A percentile compares a stretch with the other conserved stretches of the same genome.
Evolutionary conservation across 2,113 vertebrate genomes (phyloP).

Genomic region (Pungitius pungitius): DNA sequence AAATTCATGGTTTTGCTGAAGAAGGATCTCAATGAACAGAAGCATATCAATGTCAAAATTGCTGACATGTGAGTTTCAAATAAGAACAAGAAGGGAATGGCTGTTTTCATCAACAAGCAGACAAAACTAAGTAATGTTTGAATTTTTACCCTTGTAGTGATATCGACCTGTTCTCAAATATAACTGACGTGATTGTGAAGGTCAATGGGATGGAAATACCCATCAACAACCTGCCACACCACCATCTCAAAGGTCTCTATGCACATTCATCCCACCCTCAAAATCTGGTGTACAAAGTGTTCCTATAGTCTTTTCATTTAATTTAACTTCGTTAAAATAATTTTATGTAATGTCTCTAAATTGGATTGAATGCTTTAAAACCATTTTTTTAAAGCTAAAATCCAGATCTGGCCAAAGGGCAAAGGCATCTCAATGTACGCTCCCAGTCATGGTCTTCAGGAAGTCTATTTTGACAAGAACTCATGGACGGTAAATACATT

Average conservation of each 20-base stretch:
- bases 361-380: not conserved
- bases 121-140: not conserved
- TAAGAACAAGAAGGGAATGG: not conserved
- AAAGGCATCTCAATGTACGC: slow-evolving; percentile 67
- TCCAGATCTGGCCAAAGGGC: slow-evolving; percentile 57
- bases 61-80: slow-evolving; percentile 80
- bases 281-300: not conserved
- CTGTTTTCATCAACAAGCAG: not conserved
- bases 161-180: slow-evolving; percentile 58
- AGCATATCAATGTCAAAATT: slow-evolving; percentile 78
- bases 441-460: slow-evolving; percentile 67
- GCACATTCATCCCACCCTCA: not conserved
- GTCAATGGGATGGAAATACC: slow-evolving; percentile 72
- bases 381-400: slow-evolving; percentile 47
- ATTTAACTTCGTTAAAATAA: not conserved
- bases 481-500: slow-evolving; percentile 57
- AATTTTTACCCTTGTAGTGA: slow-evolving; percentile 52
- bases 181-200: slow-evolving; percentile 50
- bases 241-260: slow-evolving; percentile 64
- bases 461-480: slow-evolving; percentile 65
- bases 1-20: slow-evolving; percentile 85
- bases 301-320: not conserved
- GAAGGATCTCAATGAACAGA: slow-evolving; percentile 68
- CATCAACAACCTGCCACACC: slow-evolving; percentile 64
- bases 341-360: not conserved